Percentiles rank a stretch among this genome's conserved stretches.
Conservation (phyloP, 2,888 invertebrate genomes). For the Epinotia nisella region DNA sequence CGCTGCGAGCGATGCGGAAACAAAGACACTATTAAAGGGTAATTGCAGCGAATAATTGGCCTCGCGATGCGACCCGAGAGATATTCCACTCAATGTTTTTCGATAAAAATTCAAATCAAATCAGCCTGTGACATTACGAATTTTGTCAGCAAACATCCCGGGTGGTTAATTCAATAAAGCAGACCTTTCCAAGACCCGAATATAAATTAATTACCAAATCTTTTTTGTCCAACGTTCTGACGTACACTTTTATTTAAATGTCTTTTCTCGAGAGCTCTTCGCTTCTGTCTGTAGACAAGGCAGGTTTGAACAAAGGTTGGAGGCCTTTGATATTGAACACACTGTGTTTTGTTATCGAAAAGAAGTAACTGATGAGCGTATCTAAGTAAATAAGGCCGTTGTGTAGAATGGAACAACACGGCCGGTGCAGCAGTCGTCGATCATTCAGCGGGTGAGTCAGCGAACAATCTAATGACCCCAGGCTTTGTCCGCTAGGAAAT, state of each 20-base stretch:
- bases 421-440: conserved; percentile 19
- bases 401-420: background rate
- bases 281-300: conserved; percentile 17
- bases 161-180: conserved; percentile 28
- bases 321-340: conserved; percentile 12
- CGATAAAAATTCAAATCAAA: conserved; percentile 25
- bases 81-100: conserved; percentile 33
- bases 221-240: conserved; percentile 6
- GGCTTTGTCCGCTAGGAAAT: conserved; percentile 49
- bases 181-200: conserved; percentile 18
- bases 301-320: conserved; percentile 20
- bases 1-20: conserved; percentile 16
- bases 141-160: conserved; percentile 28
- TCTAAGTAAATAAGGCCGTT: background rate
- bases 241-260: conserved; percentile 21
- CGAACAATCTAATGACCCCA: conserved; percentile 40
- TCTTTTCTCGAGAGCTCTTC: conserved; percentile 14
- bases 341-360: background rate
- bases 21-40: conserved; percentile 26
- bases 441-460: conserved; percentile 26
- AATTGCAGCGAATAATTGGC: conserved; percentile 30
- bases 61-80: conserved; percentile 9
- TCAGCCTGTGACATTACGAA: conserved; percentile 9
- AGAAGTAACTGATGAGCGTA: background rate
- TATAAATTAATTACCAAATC: conserved; percentile 30